Percentiles rank a stretch among this genome's conserved stretches.
These are phyloP conservation scores for Rhinolophus sinicus DNA, from an alignment of 2,113 vertebrate genomes.

Conservation along the genomic window DNA sequence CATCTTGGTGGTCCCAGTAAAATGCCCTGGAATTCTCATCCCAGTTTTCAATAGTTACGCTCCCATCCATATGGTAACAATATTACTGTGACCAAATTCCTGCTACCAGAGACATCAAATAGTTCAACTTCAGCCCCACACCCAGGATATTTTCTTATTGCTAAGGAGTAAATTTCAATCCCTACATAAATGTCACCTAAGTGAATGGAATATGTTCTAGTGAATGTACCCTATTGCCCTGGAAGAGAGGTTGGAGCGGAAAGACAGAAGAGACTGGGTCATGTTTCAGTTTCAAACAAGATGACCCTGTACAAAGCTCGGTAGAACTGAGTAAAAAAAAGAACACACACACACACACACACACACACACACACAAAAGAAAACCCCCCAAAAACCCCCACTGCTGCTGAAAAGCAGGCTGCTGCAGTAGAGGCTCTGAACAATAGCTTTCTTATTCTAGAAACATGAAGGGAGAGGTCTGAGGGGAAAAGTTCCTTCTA, in stretches of 20 bases:
- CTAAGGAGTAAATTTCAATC: conserved; percentile 47
- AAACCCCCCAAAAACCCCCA: no score
- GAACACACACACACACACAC: no score
- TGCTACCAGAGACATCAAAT: conserved; percentile 67
- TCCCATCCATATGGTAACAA: conserved; percentile 73
- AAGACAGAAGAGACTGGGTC: neutral
- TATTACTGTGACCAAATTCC: conserved; percentile 58
- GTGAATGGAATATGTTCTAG: neutral
- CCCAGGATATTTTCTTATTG: conserved; percentile 34
- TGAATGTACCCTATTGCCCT: neutral
- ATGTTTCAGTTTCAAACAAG: neutral
- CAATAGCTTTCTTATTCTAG: conserved; percentile 44
- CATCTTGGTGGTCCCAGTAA: conserved; percentile 69
- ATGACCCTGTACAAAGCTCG: neutral
- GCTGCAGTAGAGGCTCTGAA: neutral
- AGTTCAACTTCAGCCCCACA: conserved; percentile 29
- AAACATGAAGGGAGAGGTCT: neutral
- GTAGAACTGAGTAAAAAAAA: neutral
- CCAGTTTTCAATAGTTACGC: conserved; percentile 29
- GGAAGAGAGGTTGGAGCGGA: neutral
- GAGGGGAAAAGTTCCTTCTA: neutral
- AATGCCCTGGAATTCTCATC: conserved; percentile 66
- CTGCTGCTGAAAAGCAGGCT: neutral
- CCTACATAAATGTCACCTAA: neutral
- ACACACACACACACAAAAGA: no score